These are phyloP conservation scores for Phalloptychus januarius DNA, from an alignment of 2,797 vertebrate species.

Conservation along the genomic window DNA sequence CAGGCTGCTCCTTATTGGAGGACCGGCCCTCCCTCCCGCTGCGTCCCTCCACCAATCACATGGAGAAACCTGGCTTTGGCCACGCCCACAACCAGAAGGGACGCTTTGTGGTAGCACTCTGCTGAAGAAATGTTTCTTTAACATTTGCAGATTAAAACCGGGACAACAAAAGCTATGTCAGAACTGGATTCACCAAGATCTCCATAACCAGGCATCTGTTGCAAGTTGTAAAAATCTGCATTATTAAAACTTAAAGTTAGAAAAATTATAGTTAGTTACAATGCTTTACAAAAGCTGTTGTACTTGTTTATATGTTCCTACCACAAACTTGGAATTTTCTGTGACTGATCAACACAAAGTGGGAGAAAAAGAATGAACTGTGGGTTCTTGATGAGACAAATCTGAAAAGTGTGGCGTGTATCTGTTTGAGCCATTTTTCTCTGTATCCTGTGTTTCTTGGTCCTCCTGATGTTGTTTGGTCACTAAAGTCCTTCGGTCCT, in stretches of 20 bases:
- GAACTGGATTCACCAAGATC: background rate
- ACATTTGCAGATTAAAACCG: background rate
- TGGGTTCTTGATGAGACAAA: background rate
- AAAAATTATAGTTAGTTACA: background rate
- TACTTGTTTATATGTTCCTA: background rate
- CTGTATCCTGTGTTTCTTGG: background rate
- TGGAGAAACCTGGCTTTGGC: background rate
- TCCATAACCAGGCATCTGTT: background rate
- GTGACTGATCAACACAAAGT: background rate
- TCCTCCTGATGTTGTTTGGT: background rate
- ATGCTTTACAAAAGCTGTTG: too few species aligned
- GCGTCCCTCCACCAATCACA: constrained; percentile 49
- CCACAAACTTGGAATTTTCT: background rate
- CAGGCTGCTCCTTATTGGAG: constrained; percentile 62
- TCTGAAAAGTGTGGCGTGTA: background rate
- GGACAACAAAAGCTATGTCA: background rate
- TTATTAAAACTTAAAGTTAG: background rate
- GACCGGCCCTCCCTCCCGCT: constrained; percentile 30
- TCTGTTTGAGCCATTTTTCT: background rate
- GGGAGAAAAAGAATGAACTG: background rate
- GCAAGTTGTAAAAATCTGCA: background rate
- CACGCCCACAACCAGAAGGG: constrained; percentile 46
- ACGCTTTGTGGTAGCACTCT: constrained; percentile 16
- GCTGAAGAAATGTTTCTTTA: constrained; percentile 8
- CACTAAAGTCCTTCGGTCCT: background rate